These are phyloP conservation scores for Lottia scabra DNA, from an alignment of 2,888 invertebrate genomes.

Conservation along the genomic window DNA sequence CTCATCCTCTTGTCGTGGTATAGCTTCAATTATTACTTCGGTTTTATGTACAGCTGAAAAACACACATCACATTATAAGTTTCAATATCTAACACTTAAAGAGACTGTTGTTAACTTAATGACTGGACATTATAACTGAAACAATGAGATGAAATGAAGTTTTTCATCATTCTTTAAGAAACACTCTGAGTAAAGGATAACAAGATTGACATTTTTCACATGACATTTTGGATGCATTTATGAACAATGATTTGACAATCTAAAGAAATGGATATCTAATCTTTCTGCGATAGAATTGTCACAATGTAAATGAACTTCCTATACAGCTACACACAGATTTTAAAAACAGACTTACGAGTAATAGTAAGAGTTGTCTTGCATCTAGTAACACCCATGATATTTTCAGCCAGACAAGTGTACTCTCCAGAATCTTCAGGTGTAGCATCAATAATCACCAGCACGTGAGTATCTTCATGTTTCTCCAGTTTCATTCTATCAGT, in stretches of 20 bases:
- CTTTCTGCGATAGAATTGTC: no score
- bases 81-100: no score
- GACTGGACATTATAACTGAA: no score
- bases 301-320: background rate
- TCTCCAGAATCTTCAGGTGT: slow-evolving; percentile 81
- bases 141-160: no score
- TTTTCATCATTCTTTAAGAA: no score
- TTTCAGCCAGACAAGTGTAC: slow-evolving; percentile 74
- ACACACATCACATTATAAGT: background rate
- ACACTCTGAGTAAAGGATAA: no score
- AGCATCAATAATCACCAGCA: slow-evolving; percentile 56
- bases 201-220: no score
- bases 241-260: no score
- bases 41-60: slow-evolving; percentile 28
- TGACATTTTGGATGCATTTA: no score
- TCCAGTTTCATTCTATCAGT: slow-evolving; percentile 61
- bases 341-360: slow-evolving; percentile 53
- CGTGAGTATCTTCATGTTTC: slow-evolving; percentile 47
- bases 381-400: slow-evolving; percentile 82
- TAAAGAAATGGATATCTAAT: background rate
- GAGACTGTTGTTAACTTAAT: no score
- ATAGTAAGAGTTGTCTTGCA: slow-evolving; percentile 64
- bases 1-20: slow-evolving; percentile 2
- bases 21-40: slow-evolving; percentile 28
- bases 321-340: background rate